These are phyloP conservation scores for Drosophila grimshawi DNA, from an alignment of 1,140 invertebrate species.

Conservation along the genomic window DNA sequence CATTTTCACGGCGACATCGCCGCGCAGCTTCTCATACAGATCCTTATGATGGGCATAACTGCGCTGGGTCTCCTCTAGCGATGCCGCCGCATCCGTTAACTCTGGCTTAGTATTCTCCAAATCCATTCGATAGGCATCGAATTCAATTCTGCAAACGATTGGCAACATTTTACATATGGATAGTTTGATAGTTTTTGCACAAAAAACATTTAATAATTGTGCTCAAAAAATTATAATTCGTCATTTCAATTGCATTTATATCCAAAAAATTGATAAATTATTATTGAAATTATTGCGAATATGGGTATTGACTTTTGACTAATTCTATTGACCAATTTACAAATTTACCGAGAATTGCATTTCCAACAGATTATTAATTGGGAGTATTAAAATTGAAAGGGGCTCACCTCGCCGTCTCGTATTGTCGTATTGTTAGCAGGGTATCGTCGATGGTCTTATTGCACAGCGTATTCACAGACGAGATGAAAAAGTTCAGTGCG, in stretches of 20 bases:
- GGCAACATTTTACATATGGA: no score
- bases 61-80: constrained; percentile 93
- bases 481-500: constrained; percentile 98
- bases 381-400: no score
- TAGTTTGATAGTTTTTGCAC: no score
- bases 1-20: constrained; percentile 97
- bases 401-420: constrained; percentile 94
- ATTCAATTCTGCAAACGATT: constrained; percentile 91
- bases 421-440: constrained; percentile 95
- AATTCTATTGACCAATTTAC: no score
- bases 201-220: no score
- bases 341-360: not conserved
- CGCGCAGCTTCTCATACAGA: constrained; percentile 95
- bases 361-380: no score
- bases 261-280: not conserved
- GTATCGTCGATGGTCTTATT: constrained; percentile 99
- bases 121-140: constrained; percentile 98
- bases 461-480: constrained; percentile 96
- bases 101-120: constrained; percentile 90
- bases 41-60: constrained; percentile 94
- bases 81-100: constrained; percentile 86
- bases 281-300: not conserved
- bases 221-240: no score
- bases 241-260: no score
- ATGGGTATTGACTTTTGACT: not conserved